These are phyloP conservation scores for Drosophila algonquin DNA, from an alignment of 2,888 invertebrate species.

Conservation along the genomic window DNA sequence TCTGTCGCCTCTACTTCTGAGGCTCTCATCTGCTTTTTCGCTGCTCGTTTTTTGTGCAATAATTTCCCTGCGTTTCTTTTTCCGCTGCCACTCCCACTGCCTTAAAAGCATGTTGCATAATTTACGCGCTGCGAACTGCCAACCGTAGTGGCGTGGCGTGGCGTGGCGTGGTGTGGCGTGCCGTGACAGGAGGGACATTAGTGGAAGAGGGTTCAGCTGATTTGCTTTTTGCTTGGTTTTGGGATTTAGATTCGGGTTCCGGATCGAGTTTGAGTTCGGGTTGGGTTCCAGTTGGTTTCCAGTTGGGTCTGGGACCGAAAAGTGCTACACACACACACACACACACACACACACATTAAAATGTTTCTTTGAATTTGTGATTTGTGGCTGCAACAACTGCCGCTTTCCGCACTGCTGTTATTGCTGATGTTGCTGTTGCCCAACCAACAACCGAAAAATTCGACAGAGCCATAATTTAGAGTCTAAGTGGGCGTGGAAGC, in stretches of 20 bases:
- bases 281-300: constrained; percentile 11
- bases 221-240: constrained; percentile 54
- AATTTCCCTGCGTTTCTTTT: constrained; percentile 23
- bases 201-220: constrained; percentile 43
- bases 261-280: constrained; percentile 5
- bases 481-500: constrained; percentile 44
- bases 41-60: constrained; percentile 22
- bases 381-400: constrained; percentile 45
- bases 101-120: constrained; percentile 77
- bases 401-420: constrained; percentile 4
- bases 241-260: constrained; percentile 16
- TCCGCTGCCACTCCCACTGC: constrained; percentile 29
- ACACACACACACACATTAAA: constrained; percentile 39
- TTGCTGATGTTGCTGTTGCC: background rate
- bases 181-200: background rate
- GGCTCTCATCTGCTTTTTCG: constrained; percentile 5
- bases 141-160: constrained; percentile 7
- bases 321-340: constrained; percentile 27
- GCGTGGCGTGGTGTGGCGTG: background rate
- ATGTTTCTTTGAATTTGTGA: constrained; percentile 33
- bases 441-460: constrained; percentile 12
- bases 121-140: constrained; percentile 55
- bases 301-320: constrained; percentile 37
- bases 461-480: constrained; percentile 33
- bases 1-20: background rate